These are phyloP conservation scores for Pogonomyrmex californicus DNA, from an alignment of 1,140 invertebrate species.

Conservation along the genomic window DNA sequence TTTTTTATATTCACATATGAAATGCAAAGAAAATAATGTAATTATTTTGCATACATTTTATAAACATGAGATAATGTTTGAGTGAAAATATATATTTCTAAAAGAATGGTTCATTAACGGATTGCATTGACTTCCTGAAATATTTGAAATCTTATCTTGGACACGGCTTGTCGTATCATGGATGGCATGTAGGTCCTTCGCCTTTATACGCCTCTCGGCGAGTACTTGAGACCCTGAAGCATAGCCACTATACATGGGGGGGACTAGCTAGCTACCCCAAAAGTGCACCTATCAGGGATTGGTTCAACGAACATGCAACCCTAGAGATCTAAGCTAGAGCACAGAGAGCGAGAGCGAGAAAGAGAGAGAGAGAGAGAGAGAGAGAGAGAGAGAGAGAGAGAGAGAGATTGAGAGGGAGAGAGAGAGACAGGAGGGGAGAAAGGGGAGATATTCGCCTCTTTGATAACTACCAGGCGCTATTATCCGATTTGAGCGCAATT, in stretches of 20 bases:
- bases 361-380: conserved; percentile 61
- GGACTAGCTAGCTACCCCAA: conserved; percentile 75
- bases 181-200: conserved; percentile 67
- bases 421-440: conserved; percentile 35
- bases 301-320: conserved; percentile 70
- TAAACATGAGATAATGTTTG: not conserved
- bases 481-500: conserved; percentile 55
- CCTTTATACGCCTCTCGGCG: conserved; percentile 77
- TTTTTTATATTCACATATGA: not conserved
- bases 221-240: conserved; percentile 78
- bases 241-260: conserved; percentile 72
- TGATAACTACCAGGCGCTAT: conserved; percentile 52
- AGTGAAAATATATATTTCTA: not conserved
- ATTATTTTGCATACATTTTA: not conserved
- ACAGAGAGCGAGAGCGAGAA: conserved; percentile 69
- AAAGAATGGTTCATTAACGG: conserved; percentile 38
- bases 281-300: conserved; percentile 78
- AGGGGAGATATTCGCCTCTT: conserved; percentile 9
- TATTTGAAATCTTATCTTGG: conserved; percentile 76
- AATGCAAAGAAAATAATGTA: not conserved
- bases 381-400: conserved; percentile 56
- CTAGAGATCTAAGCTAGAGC: conserved; percentile 64
- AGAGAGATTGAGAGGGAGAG: conserved; percentile 41
- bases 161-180: conserved; percentile 69
- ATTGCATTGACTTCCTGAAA: conserved; percentile 59